Conservation (phyloP, 2,888 invertebrate genomes). For the Stramonita haemastoma region DNA sequence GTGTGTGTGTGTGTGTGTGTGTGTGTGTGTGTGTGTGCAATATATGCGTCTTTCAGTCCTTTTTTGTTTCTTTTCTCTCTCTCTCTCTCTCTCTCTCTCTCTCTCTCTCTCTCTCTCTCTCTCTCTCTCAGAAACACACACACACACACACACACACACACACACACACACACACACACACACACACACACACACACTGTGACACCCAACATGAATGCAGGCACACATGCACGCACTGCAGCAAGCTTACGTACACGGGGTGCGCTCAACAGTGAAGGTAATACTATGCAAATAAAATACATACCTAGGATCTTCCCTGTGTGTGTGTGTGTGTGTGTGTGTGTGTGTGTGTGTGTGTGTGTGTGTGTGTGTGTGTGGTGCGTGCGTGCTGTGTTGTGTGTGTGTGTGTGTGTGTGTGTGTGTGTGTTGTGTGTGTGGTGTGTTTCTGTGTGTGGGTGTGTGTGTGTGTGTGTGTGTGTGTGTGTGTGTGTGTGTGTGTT, state of each 20-base stretch:
- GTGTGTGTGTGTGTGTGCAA: background rate
- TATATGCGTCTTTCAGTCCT: background rate
- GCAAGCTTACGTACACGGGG: background rate
- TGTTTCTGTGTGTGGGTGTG: no score
- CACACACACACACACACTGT: background rate
- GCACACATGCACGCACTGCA: background rate
- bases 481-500: no score
- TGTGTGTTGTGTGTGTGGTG: no score
- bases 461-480: no score
- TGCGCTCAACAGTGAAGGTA: background rate
- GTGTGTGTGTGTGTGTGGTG: no score
- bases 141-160: slow-evolving; percentile 10
- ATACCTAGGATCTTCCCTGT: no score
- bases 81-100: background rate
- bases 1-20: background rate
- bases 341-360: no score
- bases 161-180: background rate
- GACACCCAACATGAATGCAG: background rate
- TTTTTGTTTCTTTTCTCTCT: background rate
- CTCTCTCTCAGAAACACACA: background rate
- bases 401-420: no score
- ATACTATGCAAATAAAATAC: no score
- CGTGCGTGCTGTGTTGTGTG: no score
- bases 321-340: no score
- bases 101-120: background rate